phyloP scores from a whole-genome alignment of 2,888 invertebrate species.

The Priocnemis perturbator region DNA sequence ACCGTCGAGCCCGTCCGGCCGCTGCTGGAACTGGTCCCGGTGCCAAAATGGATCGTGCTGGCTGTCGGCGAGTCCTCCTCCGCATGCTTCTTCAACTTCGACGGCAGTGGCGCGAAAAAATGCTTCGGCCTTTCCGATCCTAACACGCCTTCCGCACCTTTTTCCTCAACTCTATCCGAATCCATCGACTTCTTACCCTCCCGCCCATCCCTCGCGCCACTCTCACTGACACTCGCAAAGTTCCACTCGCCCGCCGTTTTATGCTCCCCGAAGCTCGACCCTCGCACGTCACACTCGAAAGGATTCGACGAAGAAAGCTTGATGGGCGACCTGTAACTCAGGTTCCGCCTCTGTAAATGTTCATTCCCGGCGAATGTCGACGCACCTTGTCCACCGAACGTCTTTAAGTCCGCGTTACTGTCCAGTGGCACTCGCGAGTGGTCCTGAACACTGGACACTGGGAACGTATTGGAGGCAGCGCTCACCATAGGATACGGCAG shows the following conservation, averaged over 20 bases:
- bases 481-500: conserved; percentile 3
- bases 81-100: conserved; percentile 43
- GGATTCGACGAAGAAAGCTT: background rate
- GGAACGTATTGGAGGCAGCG: background rate
- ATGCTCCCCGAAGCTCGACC: conserved; percentile 15
- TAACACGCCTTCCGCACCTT: background rate
- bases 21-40: conserved; percentile 61
- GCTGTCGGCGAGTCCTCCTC: conserved; percentile 46
- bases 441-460: background rate
- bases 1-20: conserved; percentile 62
- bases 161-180: background rate
- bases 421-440: background rate
- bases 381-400: too few relatives aligned
- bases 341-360: conserved; percentile 48
- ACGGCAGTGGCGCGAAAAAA: conserved; percentile 65
- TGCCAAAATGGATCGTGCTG: conserved; percentile 49
- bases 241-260: conserved; percentile 38
- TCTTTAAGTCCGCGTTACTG: too few relatives aligned
- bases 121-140: conserved; percentile 59
- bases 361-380: conserved; percentile 36
- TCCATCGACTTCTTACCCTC: background rate
- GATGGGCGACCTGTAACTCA: conserved; percentile 26
- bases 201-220: background rate
- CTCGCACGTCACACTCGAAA: conserved; percentile 10
- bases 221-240: background rate